Conservation (phyloP, 2,113 vertebrate species). For the Peromyscus maniculatus region DNA sequence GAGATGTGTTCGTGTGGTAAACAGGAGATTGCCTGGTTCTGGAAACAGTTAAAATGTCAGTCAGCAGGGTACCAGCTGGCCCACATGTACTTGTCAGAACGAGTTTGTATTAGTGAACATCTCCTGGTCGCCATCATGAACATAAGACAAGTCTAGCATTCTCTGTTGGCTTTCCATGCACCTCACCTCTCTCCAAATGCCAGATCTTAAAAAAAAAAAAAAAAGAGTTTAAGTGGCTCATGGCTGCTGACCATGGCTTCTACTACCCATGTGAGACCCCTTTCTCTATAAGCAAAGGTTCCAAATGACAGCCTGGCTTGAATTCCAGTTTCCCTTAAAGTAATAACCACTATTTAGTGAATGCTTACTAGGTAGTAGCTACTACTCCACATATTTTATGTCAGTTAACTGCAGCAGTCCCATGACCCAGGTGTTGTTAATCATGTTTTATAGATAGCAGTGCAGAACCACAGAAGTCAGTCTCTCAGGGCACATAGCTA, state of each 20-base stretch:
- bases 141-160: background rate
- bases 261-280: background rate
- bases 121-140: background rate
- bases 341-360: background rate
- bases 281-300: background rate
- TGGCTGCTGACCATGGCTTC: background rate
- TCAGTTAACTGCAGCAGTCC: slow-evolving; percentile 11
- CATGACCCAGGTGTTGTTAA: background rate
- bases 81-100: background rate
- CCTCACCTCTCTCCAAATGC: background rate
- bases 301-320: background rate
- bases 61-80: background rate
- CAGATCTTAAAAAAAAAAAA: slow-evolving; percentile 5
- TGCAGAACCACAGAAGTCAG: background rate
- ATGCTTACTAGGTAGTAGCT: background rate
- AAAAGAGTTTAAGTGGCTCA: background rate
- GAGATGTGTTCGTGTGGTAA: background rate
- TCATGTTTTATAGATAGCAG: slow-evolving; percentile 38
- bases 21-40: slow-evolving; percentile 5
- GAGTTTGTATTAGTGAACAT: background rate
- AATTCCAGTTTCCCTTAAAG: slow-evolving; percentile 42
- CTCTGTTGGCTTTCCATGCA: background rate
- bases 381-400: background rate
- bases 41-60: slow-evolving; percentile 12
- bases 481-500: background rate